phyloP scores from a whole-genome alignment of 2,797 vertebrate species.

The Mallotus villosus region DNA sequence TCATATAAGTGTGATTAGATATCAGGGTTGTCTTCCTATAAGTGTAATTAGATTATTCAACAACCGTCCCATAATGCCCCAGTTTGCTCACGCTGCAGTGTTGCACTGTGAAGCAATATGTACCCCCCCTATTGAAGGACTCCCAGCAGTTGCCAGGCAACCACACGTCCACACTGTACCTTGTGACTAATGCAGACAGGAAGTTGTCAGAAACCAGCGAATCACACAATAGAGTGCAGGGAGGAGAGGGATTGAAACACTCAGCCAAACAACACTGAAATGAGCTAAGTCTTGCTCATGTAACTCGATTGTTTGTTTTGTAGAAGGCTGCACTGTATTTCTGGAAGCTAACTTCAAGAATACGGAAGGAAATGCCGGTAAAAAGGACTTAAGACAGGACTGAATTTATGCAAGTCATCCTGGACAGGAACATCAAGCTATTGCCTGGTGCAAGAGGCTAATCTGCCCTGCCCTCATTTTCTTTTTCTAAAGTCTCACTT shows the following conservation, averaged over 20 bases:
- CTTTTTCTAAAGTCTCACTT: no score
- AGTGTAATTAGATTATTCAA: neutral
- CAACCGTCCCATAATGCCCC: neutral
- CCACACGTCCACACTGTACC: slow-evolving; percentile 32
- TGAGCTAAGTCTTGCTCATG: neutral
- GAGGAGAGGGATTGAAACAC: neutral
- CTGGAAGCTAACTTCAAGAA: neutral
- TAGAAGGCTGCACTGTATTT: neutral
- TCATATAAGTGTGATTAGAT: neutral
- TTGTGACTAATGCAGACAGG: slow-evolving; percentile 36
- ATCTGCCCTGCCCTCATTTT: neutral
- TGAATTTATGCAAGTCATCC: slow-evolving; percentile 6
- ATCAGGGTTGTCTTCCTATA: slow-evolving; percentile 1
- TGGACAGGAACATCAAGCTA: neutral
- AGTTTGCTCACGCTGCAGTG: neutral
- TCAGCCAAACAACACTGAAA: slow-evolving; percentile 5
- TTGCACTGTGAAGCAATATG: slow-evolving; percentile 4
- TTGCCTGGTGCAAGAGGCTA: neutral
- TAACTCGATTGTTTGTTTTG: neutral
- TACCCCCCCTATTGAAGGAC: slow-evolving; percentile 23
- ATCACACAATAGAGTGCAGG: slow-evolving; percentile 3
- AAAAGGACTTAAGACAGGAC: no score
- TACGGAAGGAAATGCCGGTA: neutral
- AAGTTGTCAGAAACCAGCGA: slow-evolving; percentile 22
- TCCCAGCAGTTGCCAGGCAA: slow-evolving; percentile 61